phyloP scores from a whole-genome alignment of 2,113 vertebrate species.

The Epinephelus moara region DNA sequence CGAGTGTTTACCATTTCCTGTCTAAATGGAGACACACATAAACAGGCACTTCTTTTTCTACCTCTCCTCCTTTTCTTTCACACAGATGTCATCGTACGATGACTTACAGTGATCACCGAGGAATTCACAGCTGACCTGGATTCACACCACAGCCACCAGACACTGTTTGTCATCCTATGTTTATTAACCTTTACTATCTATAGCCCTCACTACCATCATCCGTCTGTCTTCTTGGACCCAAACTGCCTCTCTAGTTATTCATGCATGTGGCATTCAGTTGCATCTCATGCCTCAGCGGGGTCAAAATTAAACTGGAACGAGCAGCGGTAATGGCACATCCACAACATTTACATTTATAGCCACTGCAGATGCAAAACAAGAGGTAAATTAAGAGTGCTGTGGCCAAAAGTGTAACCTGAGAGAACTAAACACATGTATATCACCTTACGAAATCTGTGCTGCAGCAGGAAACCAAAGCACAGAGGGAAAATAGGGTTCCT shows the following conservation, averaged over 20 bases:
- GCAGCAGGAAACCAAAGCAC: background rate
- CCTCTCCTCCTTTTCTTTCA: background rate
- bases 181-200: slow-evolving; percentile 43
- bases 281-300: background rate
- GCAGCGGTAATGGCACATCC: background rate
- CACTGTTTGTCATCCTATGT: slow-evolving; percentile 21
- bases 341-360: background rate
- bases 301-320: background rate
- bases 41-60: background rate
- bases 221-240: background rate
- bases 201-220: slow-evolving; percentile 13
- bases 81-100: background rate
- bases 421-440: background rate
- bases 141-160: slow-evolving; percentile 10
- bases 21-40: slow-evolving; percentile 3
- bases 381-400: background rate
- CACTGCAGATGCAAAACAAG: background rate
- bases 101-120: slow-evolving; percentile 8
- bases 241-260: background rate
- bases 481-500: background rate
- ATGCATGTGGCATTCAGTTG: background rate
- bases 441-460: background rate
- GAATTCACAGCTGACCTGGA: slow-evolving; percentile 33
- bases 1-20: background rate
- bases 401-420: background rate